Percentiles rank a stretch among this genome's conserved stretches.
These are phyloP conservation scores for Triplophysa dalaica DNA, from an alignment of 2,113 vertebrate genomes.

Conservation along the genomic window DNA sequence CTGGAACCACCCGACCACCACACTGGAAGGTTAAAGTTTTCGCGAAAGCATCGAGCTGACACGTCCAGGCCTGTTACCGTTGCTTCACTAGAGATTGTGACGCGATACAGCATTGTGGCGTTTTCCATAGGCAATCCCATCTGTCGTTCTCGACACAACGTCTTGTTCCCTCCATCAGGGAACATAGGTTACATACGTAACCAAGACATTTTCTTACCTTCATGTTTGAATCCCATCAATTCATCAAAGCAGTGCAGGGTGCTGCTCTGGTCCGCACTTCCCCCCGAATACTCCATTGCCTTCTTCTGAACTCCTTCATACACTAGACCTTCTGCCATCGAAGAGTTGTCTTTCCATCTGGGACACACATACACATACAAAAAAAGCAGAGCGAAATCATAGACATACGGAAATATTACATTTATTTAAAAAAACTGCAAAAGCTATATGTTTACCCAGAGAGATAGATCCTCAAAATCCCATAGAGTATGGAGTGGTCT, in stretches of 20 bases:
- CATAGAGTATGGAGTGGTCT: constrained; percentile 85
- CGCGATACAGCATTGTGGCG: too few species aligned
- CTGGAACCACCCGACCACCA: too few species aligned
- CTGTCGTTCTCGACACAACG: too few species aligned
- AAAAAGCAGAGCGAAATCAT: not conserved
- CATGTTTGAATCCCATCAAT: constrained; percentile 81
- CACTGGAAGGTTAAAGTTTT: too few species aligned
- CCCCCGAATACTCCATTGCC: constrained; percentile 81
- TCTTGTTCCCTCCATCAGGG: too few species aligned
- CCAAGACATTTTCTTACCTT: constrained; percentile 57
- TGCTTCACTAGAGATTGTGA: too few species aligned
- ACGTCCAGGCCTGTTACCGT: too few species aligned
- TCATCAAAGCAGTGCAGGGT: constrained; percentile 86
- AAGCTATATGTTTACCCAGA: constrained; percentile 79
- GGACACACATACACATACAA: constrained; percentile 11
- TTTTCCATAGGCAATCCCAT: too few species aligned
- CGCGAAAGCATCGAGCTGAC: too few species aligned
- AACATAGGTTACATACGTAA: too few species aligned
- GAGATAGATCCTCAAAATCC: constrained; percentile 85
- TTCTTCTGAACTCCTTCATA: constrained; percentile 80
- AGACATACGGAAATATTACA: not conserved
- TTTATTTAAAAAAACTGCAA: not conserved
- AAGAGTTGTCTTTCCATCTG: constrained; percentile 90
- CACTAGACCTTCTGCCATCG: constrained; percentile 77
- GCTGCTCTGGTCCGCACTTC: constrained; percentile 89